Percentiles rank a stretch among this genome's conserved stretches.
phyloP scores from a whole-genome alignment of 2,797 vertebrate species.

The Anableps anableps region DNA sequence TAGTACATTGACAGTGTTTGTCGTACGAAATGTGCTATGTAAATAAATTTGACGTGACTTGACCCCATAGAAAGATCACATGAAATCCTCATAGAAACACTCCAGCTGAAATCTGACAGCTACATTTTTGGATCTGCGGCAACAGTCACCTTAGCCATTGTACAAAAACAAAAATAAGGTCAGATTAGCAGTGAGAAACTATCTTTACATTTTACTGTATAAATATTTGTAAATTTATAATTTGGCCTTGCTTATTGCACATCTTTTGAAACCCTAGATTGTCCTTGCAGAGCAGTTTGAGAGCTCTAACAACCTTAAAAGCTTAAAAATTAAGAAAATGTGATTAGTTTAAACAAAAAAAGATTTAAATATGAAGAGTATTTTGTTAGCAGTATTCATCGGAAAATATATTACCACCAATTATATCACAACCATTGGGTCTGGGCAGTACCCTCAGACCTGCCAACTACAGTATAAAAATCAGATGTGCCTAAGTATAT shows the following conservation, averaged over 20 bases:
- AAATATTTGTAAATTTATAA: not conserved
- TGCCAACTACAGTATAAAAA: slow-evolving; percentile 28
- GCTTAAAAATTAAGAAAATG: not conserved
- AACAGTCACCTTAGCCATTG: not conserved
- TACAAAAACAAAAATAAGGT: not conserved
- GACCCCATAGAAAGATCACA: not conserved
- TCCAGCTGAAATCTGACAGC: not conserved
- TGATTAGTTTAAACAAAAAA: not conserved
- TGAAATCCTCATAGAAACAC: not conserved
- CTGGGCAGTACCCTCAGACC: slow-evolving; percentile 26
- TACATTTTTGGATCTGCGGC: not conserved
- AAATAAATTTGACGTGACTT: too few species aligned
- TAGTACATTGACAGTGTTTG: not conserved
- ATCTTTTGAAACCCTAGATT: not conserved
- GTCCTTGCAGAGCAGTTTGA: not conserved
- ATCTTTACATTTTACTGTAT: not conserved
- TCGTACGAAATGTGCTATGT: too few species aligned
- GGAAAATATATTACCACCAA: not conserved
- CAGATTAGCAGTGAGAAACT: not conserved
- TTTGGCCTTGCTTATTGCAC: not conserved
- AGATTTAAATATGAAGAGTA: not conserved
- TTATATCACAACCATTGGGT: slow-evolving; percentile 19
- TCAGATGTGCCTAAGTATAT: slow-evolving; percentile 5
- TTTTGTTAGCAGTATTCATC: not conserved
- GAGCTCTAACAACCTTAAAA: not conserved